Base-by-base conservation (phyloP, 2,797 vertebrate species). In the Sebastes cheni region DNA sequence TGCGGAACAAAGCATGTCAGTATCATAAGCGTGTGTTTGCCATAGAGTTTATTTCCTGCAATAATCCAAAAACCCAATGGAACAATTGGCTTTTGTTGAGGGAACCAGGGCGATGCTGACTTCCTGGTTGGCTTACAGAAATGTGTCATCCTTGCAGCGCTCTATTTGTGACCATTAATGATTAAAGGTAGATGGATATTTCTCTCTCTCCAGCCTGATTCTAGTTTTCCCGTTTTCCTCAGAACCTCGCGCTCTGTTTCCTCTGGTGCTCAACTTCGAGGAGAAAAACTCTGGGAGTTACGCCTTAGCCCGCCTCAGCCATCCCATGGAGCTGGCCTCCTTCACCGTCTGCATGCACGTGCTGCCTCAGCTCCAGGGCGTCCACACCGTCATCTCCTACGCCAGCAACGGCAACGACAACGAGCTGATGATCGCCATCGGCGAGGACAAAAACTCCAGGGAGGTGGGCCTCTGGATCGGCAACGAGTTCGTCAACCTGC, bases 291-390 rank as follows among this genome's bases (percentile, higher is more conserved):
- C 83, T 0, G 94, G 86, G 20, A 96, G 96, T 56, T 96, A 93
- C 0, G 96, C 95, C 27, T 23, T 92, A 9, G 94, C 96, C 6
- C 89, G 75, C 11, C 91, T 95, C 12, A 81, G 72, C 36, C 89
- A 81, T 0, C 72, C 81, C 2, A 90, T 96, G 92, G 82, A 88
- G 3, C 90, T 97, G 13, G 87, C 90, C 32, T 89, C 95, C 80
- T 97, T 97, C 93, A 97, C 96, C 0, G 80, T 91, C 6, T 97
- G 97, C 72, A 95, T 96, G 94, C 96, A 96, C 23, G 85, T 96
- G 61, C 91, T 80, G n/a, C 82, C 87, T n/a, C 81, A 80, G 8
- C 50, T 32, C 0, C 2, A n/a, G 1, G 91, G 92, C 3, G 67
- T 86, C 46, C 94, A 96, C 85, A 97, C 95, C 0, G 68, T 97